phyloP scores from a whole-genome alignment of 2,113 vertebrate species.

The Ammospiza caudacuta region DNA sequence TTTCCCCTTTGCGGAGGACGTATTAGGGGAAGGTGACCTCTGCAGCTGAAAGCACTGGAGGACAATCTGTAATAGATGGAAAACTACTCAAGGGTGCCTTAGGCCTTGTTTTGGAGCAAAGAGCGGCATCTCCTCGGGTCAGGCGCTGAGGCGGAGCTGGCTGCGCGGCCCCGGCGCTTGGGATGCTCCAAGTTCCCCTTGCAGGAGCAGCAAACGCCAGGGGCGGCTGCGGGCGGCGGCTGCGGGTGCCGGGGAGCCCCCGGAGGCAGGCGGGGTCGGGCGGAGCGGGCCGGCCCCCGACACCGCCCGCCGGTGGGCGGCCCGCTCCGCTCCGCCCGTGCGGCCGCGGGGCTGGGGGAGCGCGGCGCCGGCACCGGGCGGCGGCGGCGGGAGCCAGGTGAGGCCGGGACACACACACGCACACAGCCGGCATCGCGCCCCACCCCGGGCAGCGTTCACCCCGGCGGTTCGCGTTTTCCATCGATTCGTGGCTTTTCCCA shows the following conservation, averaged over 20 bases:
- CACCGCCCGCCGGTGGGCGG: not conserved
- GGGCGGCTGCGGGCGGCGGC: fast-evolving
- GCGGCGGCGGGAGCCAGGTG: not conserved
- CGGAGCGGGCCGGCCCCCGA: not conserved
- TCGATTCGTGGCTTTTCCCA: not conserved
- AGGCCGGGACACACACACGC: not conserved
- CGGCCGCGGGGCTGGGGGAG: not conserved
- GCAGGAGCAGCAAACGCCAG: fast-evolving
- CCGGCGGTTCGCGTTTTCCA: fast-evolving
- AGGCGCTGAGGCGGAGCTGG: not conserved
- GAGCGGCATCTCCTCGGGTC: not conserved
- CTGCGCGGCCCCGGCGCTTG: fast-evolving
- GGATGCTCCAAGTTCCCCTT: not conserved
- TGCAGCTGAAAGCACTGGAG: not conserved
- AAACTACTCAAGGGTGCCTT: fast-evolving
- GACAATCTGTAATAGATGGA: not conserved
- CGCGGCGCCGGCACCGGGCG: not conserved
- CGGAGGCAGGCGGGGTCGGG: not conserved
- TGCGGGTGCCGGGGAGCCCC: not conserved
- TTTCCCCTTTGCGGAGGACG: not conserved
- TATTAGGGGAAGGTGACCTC: not conserved
- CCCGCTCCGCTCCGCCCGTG: not conserved
- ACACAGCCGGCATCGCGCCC: not conserved
- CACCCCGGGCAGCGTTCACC: not conserved
- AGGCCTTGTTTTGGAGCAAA: not conserved